Percentiles rank a stretch among this genome's conserved stretches.
phyloP scores from a whole-genome alignment of 2,113 vertebrate genomes.

The Thalassarche chlororhynchos region DNA sequence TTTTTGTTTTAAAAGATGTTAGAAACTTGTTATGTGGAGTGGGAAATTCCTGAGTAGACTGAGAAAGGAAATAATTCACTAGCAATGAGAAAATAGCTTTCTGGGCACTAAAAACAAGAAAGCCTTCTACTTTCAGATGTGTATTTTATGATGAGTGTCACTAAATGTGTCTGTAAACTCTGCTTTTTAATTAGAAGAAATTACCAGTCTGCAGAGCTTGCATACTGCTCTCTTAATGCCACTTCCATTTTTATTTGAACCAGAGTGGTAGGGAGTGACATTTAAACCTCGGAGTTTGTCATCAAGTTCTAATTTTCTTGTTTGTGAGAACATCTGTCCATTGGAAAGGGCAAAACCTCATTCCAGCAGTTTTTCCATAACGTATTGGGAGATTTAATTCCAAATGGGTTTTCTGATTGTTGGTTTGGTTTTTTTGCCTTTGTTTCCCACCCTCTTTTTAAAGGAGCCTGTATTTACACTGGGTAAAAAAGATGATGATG shows the following conservation, averaged over 20 bases:
- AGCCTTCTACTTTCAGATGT: background rate
- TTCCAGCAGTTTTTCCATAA: background rate
- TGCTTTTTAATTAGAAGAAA: slow-evolving; percentile 6
- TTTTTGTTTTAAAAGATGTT: background rate
- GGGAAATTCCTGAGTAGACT: background rate
- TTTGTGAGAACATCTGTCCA: slow-evolving; percentile 23
- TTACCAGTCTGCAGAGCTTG: background rate
- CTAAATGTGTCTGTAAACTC: background rate
- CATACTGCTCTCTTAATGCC: background rate
- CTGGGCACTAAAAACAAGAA: background rate
- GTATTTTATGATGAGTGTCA: background rate
- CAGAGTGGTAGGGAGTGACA: background rate
- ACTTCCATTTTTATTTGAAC: slow-evolving; percentile 8
- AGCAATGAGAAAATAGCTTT: background rate
- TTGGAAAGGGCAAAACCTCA: background rate
- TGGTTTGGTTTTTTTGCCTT: background rate
- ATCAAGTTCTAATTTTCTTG: slow-evolving; percentile 13
- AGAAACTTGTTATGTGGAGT: background rate
- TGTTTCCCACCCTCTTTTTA: background rate
- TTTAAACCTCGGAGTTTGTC: slow-evolving; percentile 28
- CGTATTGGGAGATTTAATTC: background rate
- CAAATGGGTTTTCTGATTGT: background rate
- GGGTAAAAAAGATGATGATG: background rate
- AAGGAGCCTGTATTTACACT: background rate
- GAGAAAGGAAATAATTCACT: background rate